These are phyloP conservation scores for Pipra filicauda DNA, from an alignment of 2,113 vertebrate species.

Conservation along the genomic window DNA sequence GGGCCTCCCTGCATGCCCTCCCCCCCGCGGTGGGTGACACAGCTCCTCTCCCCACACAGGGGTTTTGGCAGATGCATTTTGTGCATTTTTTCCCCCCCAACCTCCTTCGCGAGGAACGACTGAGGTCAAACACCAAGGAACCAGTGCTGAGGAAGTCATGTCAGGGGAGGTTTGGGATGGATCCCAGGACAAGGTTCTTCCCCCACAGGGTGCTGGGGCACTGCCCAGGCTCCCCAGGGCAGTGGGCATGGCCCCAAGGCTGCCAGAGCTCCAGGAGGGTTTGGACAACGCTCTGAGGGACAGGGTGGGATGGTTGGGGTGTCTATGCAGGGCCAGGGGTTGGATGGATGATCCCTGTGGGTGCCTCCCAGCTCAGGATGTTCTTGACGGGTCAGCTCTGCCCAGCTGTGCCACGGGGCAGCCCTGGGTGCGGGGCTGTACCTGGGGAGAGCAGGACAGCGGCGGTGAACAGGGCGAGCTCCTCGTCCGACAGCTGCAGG, in stretches of 20 bases:
- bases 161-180: neutral
- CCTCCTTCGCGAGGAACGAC: neutral
- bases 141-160: neutral
- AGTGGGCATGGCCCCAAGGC: neutral
- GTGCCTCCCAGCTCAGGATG: neutral
- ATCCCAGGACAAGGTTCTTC: neutral
- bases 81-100: neutral
- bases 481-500: slow-evolving; percentile 86
- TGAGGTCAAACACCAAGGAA: neutral
- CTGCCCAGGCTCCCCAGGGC: neutral
- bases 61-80: neutral
- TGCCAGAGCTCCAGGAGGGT: neutral
- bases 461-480: slow-evolving; percentile 87
- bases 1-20: neutral
- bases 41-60: rapidly evolving
- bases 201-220: neutral
- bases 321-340: neutral
- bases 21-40: rapidly evolving
- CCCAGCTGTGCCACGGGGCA: neutral
- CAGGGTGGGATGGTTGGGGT: neutral
- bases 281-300: neutral
- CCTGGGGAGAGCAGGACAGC: slow-evolving; percentile 87
- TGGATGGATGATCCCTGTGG: neutral
- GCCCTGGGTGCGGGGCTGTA: neutral
- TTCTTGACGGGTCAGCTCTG: neutral